Evolutionary conservation across 2,888 invertebrate species (phyloP).

Genomic region (Mythimna vitellina): DNA sequence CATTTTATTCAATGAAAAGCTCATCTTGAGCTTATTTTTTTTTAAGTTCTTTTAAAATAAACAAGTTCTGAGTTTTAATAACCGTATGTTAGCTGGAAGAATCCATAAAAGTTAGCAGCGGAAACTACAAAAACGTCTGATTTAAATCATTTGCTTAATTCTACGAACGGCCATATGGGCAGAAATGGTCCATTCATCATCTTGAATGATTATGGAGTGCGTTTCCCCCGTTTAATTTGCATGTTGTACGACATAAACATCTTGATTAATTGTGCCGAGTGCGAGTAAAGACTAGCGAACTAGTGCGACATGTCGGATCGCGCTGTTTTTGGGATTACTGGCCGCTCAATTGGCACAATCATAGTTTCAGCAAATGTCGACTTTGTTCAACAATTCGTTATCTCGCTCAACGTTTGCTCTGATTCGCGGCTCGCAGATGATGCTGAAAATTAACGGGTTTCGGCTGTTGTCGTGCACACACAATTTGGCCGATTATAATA

Average conservation of each 20-base stretch:
- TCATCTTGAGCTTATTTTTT: background rate
- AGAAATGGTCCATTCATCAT: constrained; percentile 74
- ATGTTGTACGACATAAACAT: constrained; percentile 69
- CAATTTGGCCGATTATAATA: constrained; percentile 83
- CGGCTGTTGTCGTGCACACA: constrained; percentile 81
- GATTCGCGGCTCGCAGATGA: constrained; percentile 67
- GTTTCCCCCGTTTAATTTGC: constrained; percentile 70
- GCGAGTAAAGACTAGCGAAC: constrained; percentile 62
- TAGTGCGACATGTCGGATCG: constrained; percentile 55
- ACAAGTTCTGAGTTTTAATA: background rate
- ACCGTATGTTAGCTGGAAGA: constrained; percentile 16
- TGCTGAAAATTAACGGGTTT: constrained; percentile 77
- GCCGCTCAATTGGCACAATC: constrained; percentile 64
- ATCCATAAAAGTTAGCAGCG: constrained; percentile 31
- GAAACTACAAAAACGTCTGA: constrained; percentile 31
- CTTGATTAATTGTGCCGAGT: constrained; percentile 76
- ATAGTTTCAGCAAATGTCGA: constrained; percentile 53
- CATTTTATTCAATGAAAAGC: too few species aligned
- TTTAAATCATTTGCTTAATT: constrained; percentile 52
- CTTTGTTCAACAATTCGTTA: constrained; percentile 52
- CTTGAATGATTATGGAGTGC: constrained; percentile 73
- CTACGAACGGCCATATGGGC: constrained; percentile 44
- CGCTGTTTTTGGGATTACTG: constrained; percentile 73
- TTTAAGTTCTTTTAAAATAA: background rate
- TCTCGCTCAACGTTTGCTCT: constrained; percentile 57